Evolutionary conservation across 2,113 vertebrate genomes (phyloP), one percentile per base, ranked within the genome.

Genomic region (Meriones unguiculatus): DNA sequence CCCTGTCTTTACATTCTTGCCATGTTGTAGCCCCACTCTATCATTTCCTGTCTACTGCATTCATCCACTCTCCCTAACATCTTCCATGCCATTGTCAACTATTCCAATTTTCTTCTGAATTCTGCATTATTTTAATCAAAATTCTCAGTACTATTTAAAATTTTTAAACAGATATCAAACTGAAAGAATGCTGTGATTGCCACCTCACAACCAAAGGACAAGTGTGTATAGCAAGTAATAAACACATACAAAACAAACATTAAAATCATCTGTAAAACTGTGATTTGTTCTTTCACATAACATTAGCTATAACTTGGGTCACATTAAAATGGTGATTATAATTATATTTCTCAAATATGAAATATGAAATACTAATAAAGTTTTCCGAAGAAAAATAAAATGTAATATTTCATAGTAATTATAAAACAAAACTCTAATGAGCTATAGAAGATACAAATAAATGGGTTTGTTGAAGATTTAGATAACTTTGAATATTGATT

Each of bases 271-370:
- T 85, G 46, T 89, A 67, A 91, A 95, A 38, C n/a, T 14, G 24
- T 82, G 57, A 57, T 1, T 13, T 41, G 13, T 59, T 91, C 35
- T 73, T 91, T 89, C 25, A 25, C 25, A 67, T 12, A 85, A 57
- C 9, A 0, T 52, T 54, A 62, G 24, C 41, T 94, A 3, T 67
- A 50, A 20, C 88, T 24, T 67, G 38, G 65, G 30, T 86, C 22
- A 85, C 57, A 86, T 91, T 62, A 38, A 77, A 54, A 73, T 69
- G 4, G 11, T 35, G 17, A 87, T 38, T 54, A 72, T 82, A 94
- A 90, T 54, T 25, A 78, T 70, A 35, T 65, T 96, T 93, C 25
- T 95, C 46, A 91, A 92, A 90, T 52, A 70, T 32, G 14, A 76
- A 93, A 72, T 62, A 81, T 35, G 10, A 85, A 52, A 54, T 65